Percentiles rank a stretch among this genome's conserved stretches.
Evolutionary conservation across 1,140 invertebrate genomes (phyloP).

Genomic region (Rhynchophorus ferrugineus): DNA sequence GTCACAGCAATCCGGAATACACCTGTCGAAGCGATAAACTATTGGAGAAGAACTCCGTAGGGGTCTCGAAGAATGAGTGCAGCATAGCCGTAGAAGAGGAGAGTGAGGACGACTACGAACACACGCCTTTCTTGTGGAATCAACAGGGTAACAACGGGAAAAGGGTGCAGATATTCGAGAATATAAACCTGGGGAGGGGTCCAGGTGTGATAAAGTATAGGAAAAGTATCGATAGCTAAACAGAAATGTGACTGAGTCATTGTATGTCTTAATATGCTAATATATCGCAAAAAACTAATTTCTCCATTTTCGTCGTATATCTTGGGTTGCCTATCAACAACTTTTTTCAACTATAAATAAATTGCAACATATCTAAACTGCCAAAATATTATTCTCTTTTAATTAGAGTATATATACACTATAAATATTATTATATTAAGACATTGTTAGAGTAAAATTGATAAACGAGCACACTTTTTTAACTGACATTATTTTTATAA

Average conservation of each 20-base stretch:
- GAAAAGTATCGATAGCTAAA: conserved; percentile 19
- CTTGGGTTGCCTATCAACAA: no score
- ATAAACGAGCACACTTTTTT: no score
- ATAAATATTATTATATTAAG: no score
- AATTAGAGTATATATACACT: no score
- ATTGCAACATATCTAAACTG: no score
- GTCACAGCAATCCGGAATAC: conserved; percentile 33
- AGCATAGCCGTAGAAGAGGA: conserved; percentile 21
- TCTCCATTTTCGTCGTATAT: no score
- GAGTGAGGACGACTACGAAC: conserved; percentile 19
- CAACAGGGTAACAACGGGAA: conserved; percentile 8
- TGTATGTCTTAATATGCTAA: no score
- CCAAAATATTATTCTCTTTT: no score
- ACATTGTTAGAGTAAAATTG: no score
- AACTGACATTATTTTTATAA: no score
- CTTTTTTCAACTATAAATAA: no score
- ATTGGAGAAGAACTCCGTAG: conserved; percentile 11
- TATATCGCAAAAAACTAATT: no score
- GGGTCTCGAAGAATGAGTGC: conserved; percentile 15
- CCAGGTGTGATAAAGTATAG: conserved; percentile 20
- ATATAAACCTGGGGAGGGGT: conserved; percentile 9
- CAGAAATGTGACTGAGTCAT: not conserved
- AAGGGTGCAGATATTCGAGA: conserved; percentile 22
- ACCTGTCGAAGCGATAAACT: conserved; percentile 11
- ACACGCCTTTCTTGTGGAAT: conserved; percentile 25